phyloP scores from a whole-genome alignment of 2,797 vertebrate species.

The Cottoperca gobio region DNA sequence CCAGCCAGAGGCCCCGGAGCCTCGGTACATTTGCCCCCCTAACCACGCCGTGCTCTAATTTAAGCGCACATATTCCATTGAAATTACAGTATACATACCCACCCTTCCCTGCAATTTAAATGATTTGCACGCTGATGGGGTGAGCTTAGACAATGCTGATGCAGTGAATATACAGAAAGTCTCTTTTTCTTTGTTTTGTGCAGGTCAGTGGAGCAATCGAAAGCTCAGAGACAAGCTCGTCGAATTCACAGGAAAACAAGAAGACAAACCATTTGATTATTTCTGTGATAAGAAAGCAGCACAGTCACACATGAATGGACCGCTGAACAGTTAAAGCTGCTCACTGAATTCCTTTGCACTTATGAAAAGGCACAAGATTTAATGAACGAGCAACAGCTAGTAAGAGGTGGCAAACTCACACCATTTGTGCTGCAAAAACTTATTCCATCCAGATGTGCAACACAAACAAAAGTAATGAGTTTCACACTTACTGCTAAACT shows the following conservation, averaged over 20 bases:
- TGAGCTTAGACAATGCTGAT: constrained; percentile 77
- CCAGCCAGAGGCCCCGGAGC: constrained; percentile 69
- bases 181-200: constrained; percentile 46
- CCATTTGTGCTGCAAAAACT: not conserved
- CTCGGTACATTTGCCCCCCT: constrained; percentile 78
- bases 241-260: not conserved
- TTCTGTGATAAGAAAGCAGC: not conserved
- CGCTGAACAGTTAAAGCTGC: not conserved
- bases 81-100: constrained; percentile 85
- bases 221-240: not conserved
- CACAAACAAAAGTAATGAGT: not conserved
- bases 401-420: constrained; percentile 3
- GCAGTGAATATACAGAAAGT: constrained; percentile 32
- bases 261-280: not conserved
- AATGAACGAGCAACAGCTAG: not conserved
- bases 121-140: constrained; percentile 79
- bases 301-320: not conserved
- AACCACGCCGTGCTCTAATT: constrained; percentile 86
- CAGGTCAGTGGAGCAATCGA: constrained; percentile 15
- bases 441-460: constrained; percentile 8
- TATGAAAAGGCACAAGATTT: not conserved
- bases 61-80: constrained; percentile 84
- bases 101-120: constrained; percentile 85
- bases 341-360: not conserved
- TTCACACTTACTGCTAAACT: not conserved